Conservation (phyloP, 1,140 invertebrate genomes). For the Hormaphis cornu region DNA sequence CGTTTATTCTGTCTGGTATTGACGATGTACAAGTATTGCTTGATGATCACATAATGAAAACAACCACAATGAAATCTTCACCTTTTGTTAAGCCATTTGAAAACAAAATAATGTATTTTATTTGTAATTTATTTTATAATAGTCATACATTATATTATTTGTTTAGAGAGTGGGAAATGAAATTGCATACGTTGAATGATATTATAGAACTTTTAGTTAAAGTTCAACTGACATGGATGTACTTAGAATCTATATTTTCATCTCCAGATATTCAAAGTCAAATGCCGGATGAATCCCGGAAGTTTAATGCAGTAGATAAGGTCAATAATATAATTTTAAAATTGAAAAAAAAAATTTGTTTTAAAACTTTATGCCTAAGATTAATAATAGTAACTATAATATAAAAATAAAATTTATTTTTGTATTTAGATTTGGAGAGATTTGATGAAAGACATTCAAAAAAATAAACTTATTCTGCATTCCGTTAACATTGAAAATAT, state of each 20-base stretch:
- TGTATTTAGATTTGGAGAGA: slow-evolving; percentile 72
- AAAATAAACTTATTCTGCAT: slow-evolving; percentile 69
- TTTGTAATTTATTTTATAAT: neutral
- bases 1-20: slow-evolving; percentile 77
- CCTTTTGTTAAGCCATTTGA: slow-evolving; percentile 94
- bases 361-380: no score
- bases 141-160: neutral
- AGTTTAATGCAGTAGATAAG: slow-evolving; percentile 86
- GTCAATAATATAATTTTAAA: slow-evolving; percentile 38
- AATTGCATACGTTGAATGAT: slow-evolving; percentile 68
- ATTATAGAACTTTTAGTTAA: slow-evolving; percentile 93
- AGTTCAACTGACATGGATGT: slow-evolving; percentile 96
- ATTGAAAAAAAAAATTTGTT: no score
- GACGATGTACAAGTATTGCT: slow-evolving; percentile 90
- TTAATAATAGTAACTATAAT: neutral
- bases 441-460: slow-evolving; percentile 77
- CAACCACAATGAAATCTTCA: slow-evolving; percentile 94
- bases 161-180: slow-evolving; percentile 64
- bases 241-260: slow-evolving; percentile 93
- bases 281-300: slow-evolving; percentile 79
- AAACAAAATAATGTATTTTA: neutral
- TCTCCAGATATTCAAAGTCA: slow-evolving; percentile 94
- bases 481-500: slow-evolving; percentile 88
- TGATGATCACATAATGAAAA: slow-evolving; percentile 96
- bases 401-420: neutral